These are phyloP conservation scores for Sarcophaga subvicina DNA, from an alignment of 2,888 invertebrate genomes.

Conservation along the genomic window DNA sequence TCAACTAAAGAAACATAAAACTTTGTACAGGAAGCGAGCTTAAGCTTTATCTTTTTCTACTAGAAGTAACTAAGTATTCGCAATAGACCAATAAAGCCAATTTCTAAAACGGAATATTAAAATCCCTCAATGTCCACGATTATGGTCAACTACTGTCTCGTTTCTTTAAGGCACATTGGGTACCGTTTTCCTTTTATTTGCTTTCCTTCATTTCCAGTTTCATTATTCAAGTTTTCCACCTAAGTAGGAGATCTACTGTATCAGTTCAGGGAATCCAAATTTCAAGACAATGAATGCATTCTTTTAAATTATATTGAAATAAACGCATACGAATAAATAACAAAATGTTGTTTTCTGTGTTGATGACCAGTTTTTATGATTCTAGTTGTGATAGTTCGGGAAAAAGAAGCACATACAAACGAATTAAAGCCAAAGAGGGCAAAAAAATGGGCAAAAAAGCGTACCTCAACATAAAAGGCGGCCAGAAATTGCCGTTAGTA, in stretches of 20 bases:
- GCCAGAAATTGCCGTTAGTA: constrained; percentile 66
- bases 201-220: neutral
- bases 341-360: constrained; percentile 28
- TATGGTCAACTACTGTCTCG: too few species aligned
- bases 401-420: constrained; percentile 9
- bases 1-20: too few species aligned
- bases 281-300: neutral
- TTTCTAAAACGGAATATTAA: too few species aligned
- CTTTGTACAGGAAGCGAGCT: too few species aligned
- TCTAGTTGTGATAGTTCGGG: constrained; percentile 49
- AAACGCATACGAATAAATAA: constrained; percentile 37
- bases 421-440: neutral
- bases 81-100: too few species aligned
- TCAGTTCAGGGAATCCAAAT: neutral
- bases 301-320: constrained; percentile 6
- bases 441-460: neutral
- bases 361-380: constrained; percentile 49
- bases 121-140: too few species aligned
- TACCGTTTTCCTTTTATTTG: too few species aligned
- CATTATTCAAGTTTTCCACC: neutral
- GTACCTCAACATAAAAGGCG: constrained; percentile 59
- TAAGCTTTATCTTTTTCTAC: too few species aligned
- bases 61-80: too few species aligned
- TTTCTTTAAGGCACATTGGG: too few species aligned
- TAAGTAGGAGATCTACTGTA: neutral